Evolutionary conservation across 2,888 invertebrate genomes (phyloP).

Genomic region (Acholoe squamosa): DNA sequence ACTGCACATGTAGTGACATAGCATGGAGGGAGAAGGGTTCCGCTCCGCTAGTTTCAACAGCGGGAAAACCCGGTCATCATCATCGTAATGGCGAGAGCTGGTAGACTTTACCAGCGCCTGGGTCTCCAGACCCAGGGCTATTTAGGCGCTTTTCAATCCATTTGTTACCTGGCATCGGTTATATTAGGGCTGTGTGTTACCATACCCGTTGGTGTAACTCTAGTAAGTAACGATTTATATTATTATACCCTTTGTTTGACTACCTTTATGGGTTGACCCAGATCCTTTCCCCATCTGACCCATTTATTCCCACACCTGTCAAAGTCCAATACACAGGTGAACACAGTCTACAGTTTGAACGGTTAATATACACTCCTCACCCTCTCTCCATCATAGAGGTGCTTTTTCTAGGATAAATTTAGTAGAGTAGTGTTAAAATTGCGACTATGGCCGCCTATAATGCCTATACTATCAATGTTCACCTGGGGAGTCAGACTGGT

Average conservation of each 20-base stretch:
- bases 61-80: conserved; percentile 52
- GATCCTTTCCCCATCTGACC: neutral
- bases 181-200: conserved; percentile 67
- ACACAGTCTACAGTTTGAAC: neutral
- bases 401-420: no score
- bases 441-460: neutral
- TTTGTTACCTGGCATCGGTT: conserved; percentile 55
- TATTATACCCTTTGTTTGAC: neutral
- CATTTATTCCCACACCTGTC: neutral
- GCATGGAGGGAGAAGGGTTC: neutral
- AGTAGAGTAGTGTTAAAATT: neutral
- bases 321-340: conserved; percentile 53
- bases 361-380: neutral
- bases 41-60: neutral
- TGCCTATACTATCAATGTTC: neutral
- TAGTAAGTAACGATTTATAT: conserved; percentile 65
- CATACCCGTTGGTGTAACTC: conserved; percentile 69
- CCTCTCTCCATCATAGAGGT: no score
- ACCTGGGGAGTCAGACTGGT: neutral
- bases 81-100: neutral
- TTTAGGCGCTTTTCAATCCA: conserved; percentile 27
- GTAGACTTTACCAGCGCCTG: neutral
- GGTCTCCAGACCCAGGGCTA: neutral
- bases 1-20: no score
- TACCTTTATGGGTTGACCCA: neutral